Evolutionary conservation across 2,113 vertebrate species (phyloP), one percentile per base, ranked within the genome.

Genomic region (Corvus moneduloides): DNA sequence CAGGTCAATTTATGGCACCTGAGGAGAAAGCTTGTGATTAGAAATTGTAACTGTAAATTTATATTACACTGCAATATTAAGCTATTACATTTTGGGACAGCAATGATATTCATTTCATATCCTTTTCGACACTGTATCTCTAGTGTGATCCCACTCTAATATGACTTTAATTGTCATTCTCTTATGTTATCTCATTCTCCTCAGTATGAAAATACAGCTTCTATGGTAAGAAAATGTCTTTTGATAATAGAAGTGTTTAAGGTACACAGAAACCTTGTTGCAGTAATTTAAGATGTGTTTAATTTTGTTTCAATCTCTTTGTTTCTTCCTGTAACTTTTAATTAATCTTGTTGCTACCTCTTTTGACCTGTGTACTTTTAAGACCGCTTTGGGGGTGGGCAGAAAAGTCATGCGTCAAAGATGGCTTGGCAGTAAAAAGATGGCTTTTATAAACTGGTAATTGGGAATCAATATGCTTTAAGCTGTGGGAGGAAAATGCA

Each of bases 401-500:
- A 22, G 49, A 89, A 91, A 61, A 96, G 58, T 88, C 75, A 79
- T 74, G 73, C 4, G 2, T 95, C 74, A 96, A 93, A 91, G 82
- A 94, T 81, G 75, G 95, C 84, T 97, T 93, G 82, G 84, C 75
- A 91, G 71, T 44, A 61, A 77, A 86, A 86, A 44, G 37, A 77
- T 52, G 12, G 33, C 46, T 96, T 98, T 96, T 97, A 94, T 96
- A 96, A 97, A 95, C 62, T 39, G 5, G 92, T 97, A 95, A 96
- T 97, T 98, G 95, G 87, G 87, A 97, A 97, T 97, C 97, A 90
- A 95, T 97, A 59, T 83, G n/a, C 61, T 95, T 93, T 95, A 93
- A 95, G 67, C 91, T 95, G 63, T 54, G 68, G 85, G 79, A 33
- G 85, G 82, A 95, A 96, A 97, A 81, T 54, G 81, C 94, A 97